Percentiles rank a stretch among this genome's conserved stretches.
Evolutionary conservation across 2,113 vertebrate species (phyloP).

Genomic region (Urocynchramus pylzowi): DNA sequence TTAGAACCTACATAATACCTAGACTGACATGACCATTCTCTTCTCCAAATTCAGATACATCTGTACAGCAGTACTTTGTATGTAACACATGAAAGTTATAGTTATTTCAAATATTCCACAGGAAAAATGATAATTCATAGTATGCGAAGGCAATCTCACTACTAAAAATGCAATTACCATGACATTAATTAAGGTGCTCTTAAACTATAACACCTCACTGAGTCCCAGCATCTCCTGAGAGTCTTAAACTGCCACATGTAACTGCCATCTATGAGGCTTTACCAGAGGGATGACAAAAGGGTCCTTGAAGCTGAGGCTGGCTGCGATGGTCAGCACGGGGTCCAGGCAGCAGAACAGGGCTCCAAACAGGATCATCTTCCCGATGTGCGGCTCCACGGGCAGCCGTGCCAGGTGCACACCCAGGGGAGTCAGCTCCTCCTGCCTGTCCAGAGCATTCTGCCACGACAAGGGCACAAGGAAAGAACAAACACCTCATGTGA

Average conservation of each 20-base stretch:
- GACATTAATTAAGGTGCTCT: not conserved
- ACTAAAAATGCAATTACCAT: not conserved
- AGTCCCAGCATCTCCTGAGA: not conserved
- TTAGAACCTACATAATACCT: not conserved
- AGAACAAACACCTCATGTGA: fast-evolving
- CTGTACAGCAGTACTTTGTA: not conserved
- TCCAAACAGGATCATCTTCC: conserved; percentile 97
- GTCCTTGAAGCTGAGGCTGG: conserved; percentile 98
- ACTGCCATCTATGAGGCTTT: not conserved
- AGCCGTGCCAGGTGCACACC: conserved; percentile 91
- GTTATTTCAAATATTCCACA: not conserved
- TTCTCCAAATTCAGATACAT: not conserved
- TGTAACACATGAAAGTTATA: not conserved
- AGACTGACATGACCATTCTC: not conserved
- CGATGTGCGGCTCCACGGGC: conserved; percentile 95
- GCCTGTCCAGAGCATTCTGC: conserved; percentile 90
- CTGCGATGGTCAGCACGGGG: conserved; percentile 93
- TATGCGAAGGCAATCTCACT: not conserved
- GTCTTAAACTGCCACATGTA: not conserved
- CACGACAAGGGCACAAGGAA: not conserved
- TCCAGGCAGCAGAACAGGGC: conserved; percentile 93
- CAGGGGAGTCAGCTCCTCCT: conserved; percentile 89
- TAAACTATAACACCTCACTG: not conserved
- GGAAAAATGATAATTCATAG: not conserved
- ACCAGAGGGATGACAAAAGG: conserved; percentile 98